These are phyloP conservation scores for Byasa hedistus DNA, from an alignment of 2,888 invertebrate genomes.

Conservation along the genomic window DNA sequence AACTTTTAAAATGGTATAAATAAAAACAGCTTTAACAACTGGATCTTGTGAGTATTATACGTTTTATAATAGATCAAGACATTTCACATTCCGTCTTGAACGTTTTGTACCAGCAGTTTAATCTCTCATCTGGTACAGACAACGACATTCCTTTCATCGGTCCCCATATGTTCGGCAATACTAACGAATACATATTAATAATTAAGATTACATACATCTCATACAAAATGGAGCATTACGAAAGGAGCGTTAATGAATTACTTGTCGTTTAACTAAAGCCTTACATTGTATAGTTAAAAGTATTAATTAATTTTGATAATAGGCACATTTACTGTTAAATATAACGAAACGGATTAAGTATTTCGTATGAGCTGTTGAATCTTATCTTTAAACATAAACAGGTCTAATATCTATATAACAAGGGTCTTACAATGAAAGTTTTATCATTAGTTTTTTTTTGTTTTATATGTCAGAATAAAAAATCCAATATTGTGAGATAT, in stretches of 20 bases:
- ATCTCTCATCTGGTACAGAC: conserved; percentile 4
- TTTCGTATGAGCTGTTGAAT: too few relatives aligned
- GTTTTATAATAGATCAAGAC: background rate
- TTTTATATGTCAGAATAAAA: too few relatives aligned
- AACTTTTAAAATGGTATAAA: too few relatives aligned
- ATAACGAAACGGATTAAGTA: too few relatives aligned
- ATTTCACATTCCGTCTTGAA: background rate
- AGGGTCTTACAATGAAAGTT: too few relatives aligned
- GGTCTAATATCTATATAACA: too few relatives aligned
- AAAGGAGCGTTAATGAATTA: conserved; percentile 1
- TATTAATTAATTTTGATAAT: background rate
- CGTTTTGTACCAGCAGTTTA: background rate
- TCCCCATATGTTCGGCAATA: background rate
- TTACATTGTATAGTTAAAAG: background rate
- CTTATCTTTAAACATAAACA: too few relatives aligned
- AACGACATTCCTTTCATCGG: conserved; percentile 4
- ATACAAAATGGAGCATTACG: background rate
- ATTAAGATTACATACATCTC: background rate
- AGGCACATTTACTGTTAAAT: too few relatives aligned
- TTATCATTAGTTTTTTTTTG: too few relatives aligned
- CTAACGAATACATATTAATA: conserved; percentile 1
- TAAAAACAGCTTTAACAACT: too few relatives aligned
- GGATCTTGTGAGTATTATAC: background rate
- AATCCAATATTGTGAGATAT: too few relatives aligned
- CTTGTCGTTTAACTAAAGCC: background rate